Percentiles rank a stretch among this genome's conserved stretches.
phyloP scores from a whole-genome alignment of 2,888 invertebrate genomes.

The Tachystola acroxantha region DNA sequence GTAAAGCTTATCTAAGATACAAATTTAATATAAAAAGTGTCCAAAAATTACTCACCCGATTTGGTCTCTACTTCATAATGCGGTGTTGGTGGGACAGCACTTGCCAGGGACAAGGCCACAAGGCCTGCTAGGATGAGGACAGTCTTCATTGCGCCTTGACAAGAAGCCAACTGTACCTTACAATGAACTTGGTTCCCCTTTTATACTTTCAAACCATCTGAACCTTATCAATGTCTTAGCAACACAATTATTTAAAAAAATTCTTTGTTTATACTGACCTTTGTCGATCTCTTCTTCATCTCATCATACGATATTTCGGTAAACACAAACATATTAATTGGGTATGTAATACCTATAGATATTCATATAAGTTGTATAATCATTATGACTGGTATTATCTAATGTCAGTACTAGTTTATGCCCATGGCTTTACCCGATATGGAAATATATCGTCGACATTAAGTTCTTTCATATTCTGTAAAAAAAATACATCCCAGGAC shows the following conservation, averaged over 20 bases:
- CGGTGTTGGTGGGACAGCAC: conserved; percentile 46
- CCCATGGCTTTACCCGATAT: no score
- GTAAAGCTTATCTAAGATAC: no score
- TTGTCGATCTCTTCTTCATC: not conserved
- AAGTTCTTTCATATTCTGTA: no score
- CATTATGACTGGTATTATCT: not conserved
- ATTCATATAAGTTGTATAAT: not conserved
- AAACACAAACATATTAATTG: not conserved
- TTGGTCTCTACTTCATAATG: conserved; percentile 7
- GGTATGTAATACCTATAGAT: not conserved
- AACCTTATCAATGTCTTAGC: conserved; percentile 3
- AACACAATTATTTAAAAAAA: conserved; percentile 1
- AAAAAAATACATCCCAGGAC: no score
- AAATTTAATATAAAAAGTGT: no score
- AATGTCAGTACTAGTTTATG: no score
- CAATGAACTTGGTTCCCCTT: conserved; percentile 64
- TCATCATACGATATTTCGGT: not conserved
- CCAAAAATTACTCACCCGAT: conserved; percentile 5
- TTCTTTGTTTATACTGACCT: conserved; percentile 1
- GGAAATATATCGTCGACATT: no score
- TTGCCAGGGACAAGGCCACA: conserved; percentile 51
- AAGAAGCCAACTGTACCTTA: conserved; percentile 74
- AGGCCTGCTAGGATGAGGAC: conserved; percentile 58
- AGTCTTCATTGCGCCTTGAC: conserved; percentile 59
- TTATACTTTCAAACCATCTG: conserved; percentile 2